Percentiles rank a stretch among this genome's conserved stretches.
Evolutionary conservation across 2,797 vertebrate genomes (phyloP).

Genomic region (Strix occidentalis): DNA sequence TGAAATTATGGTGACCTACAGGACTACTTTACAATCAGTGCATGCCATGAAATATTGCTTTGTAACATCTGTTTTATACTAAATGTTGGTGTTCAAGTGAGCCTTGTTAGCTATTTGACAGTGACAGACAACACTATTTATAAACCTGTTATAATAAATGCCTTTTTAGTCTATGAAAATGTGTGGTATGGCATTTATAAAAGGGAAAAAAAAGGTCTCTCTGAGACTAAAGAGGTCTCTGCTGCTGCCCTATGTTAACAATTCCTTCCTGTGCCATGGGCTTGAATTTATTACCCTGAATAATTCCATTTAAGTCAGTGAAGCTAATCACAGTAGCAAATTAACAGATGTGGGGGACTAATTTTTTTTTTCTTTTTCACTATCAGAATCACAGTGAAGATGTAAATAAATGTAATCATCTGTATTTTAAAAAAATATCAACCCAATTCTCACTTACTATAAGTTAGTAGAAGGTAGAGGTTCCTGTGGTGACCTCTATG

Average conservation of each 20-base stretch:
- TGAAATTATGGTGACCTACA: neutral
- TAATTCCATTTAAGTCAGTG: neutral
- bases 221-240: neutral
- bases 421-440: neutral
- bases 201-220: neutral
- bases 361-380: neutral
- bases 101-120: slow-evolving; percentile 60
- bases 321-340: neutral
- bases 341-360: neutral
- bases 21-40: slow-evolving; percentile 64
- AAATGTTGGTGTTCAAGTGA: slow-evolving; percentile 65
- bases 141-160: slow-evolving; percentile 68
- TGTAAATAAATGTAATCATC: neutral
- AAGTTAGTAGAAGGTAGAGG: neutral
- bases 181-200: slow-evolving; percentile 51
- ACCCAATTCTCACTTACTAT: neutral
- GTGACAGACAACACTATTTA: slow-evolving; percentile 67
- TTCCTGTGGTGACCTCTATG: neutral
- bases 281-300: neutral
- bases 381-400: neutral
- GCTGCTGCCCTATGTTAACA: neutral
- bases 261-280: neutral
- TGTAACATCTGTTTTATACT: slow-evolving; percentile 74
- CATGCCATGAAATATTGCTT: slow-evolving; percentile 68
- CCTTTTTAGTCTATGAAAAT: slow-evolving; percentile 68